Conservation (phyloP, 2,888 invertebrate genomes). For the Calameuta pallipes region DNA sequence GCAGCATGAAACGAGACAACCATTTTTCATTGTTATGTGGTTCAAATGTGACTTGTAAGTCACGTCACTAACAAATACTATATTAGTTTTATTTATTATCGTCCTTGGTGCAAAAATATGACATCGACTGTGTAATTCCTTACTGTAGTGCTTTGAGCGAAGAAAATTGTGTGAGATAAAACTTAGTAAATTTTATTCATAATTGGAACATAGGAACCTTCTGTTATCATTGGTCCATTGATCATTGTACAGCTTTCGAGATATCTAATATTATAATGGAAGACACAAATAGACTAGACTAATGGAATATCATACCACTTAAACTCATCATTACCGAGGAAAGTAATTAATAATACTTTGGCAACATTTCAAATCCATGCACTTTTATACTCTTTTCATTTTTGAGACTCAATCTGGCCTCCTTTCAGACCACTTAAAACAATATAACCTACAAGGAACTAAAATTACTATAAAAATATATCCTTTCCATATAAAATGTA, state of each 20-base stretch:
- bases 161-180: not conserved
- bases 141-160: not conserved
- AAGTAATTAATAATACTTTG: slow-evolving; percentile 8
- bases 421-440: not conserved
- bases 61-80: not conserved
- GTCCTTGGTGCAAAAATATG: not conserved
- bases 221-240: not conserved
- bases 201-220: not conserved
- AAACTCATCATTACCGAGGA: slow-evolving; percentile 1
- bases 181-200: slow-evolving; percentile 1
- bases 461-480: slow-evolving; percentile 38
- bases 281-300: slow-evolving; percentile 32
- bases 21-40: slow-evolving; percentile 31
- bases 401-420: not conserved
- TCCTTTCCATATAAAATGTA: slow-evolving; percentile 31
- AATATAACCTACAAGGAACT: slow-evolving; percentile 3
- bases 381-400: slow-evolving; percentile 1
- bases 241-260: not conserved
- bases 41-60: not conserved
- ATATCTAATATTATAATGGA: slow-evolving; percentile 22
- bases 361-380: not conserved
- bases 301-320: slow-evolving; percentile 23
- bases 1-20: slow-evolving; percentile 55
- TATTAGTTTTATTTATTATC: not conserved
- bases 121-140: not conserved